These are phyloP conservation scores for Siphonodentalium dalli DNA, from an alignment of 2,888 invertebrate genomes.

Conservation along the genomic window DNA sequence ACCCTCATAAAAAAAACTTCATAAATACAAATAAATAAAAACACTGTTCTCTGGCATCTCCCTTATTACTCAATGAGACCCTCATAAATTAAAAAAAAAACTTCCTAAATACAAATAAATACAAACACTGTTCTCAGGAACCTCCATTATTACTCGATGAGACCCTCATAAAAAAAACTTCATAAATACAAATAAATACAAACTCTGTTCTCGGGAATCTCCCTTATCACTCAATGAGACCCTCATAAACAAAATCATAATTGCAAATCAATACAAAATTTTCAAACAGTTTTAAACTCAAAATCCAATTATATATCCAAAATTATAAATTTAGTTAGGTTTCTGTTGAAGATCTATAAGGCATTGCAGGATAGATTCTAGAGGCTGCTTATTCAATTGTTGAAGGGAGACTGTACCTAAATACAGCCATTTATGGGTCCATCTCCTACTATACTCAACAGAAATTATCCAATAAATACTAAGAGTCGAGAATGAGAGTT, in stretches of 20 bases:
- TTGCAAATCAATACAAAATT: neutral
- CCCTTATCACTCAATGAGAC: neutral
- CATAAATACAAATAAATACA: too few relatives aligned
- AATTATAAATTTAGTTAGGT: neutral
- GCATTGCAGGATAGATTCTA: too few relatives aligned
- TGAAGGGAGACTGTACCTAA: too few relatives aligned
- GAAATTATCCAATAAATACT: too few relatives aligned
- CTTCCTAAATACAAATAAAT: conserved; percentile 29
- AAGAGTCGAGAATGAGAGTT: too few relatives aligned
- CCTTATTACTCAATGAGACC: neutral
- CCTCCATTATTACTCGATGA: neutral
- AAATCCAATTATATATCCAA: neutral
- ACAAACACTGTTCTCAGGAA: neutral
- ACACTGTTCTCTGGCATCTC: neutral
- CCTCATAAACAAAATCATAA: neutral
- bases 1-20: neutral
- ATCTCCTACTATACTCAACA: too few relatives aligned
- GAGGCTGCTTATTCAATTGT: too few relatives aligned
- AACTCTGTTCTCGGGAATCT: neutral
- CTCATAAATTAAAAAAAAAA: neutral
- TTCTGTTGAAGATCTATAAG: too few relatives aligned
- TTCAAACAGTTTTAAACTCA: neutral
- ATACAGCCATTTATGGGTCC: too few relatives aligned
- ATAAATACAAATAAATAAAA: too few relatives aligned
- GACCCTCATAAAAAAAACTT: neutral